Conservation (phyloP, 1,140 invertebrate species). For the Heterodera carotae region DNA sequence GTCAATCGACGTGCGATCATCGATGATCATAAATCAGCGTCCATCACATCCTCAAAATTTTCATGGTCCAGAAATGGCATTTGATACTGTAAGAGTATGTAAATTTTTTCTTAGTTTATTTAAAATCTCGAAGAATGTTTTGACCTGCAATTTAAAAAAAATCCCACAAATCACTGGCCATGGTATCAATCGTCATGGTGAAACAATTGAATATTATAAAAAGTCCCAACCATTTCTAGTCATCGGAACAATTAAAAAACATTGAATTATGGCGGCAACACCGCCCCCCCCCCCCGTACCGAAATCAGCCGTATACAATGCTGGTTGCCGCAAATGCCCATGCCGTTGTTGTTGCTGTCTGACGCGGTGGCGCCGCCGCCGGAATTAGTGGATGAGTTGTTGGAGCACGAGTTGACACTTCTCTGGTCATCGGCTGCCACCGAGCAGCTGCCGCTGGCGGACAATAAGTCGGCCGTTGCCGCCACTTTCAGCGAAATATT, state of each 20-base stretch:
- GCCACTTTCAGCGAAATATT: constrained; percentile 38
- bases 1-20: too few species aligned
- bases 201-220: too few species aligned
- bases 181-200: too few species aligned
- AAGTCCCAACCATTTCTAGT: too few species aligned
- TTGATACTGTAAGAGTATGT: constrained; percentile 55
- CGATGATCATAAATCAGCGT: constrained; percentile 43
- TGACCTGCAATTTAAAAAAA: too few species aligned
- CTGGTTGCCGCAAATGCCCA: too few species aligned
- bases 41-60: constrained; percentile 41
- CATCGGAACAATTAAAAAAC: too few species aligned
- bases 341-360: background rate
- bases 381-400: constrained; percentile 15
- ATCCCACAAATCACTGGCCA: too few species aligned
- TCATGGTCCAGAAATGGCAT: constrained; percentile 52
- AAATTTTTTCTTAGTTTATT: too few species aligned
- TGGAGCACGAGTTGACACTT: constrained; percentile 21
- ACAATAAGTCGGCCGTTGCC: constrained; percentile 30
- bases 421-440: constrained; percentile 41
- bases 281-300: constrained; percentile 24
- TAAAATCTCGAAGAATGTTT: too few species aligned
- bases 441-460: constrained; percentile 52
- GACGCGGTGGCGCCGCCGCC: background rate
- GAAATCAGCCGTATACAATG: constrained; percentile 33
- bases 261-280: too few species aligned